These are phyloP conservation scores for Psittacula cyanocephala DNA, from an alignment of 2,113 vertebrate genomes.

Conservation along the genomic window DNA sequence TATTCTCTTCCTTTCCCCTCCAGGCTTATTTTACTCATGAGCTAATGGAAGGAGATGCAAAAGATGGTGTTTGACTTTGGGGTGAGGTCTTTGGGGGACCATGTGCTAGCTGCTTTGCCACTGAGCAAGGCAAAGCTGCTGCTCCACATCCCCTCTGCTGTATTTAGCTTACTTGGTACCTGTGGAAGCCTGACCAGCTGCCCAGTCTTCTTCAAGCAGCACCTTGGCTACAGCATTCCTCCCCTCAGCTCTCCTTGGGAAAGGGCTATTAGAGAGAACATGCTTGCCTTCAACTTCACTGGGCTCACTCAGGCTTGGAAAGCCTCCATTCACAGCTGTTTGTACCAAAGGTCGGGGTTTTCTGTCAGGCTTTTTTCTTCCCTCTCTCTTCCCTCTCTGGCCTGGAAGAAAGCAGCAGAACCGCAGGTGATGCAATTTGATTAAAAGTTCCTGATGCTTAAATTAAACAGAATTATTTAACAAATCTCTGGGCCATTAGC, in stretches of 20 bases:
- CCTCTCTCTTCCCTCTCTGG: not conserved
- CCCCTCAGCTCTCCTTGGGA: not conserved
- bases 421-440: conserved; percentile 50
- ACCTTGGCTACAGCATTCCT: not conserved
- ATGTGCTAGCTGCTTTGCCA: not conserved
- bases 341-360: not conserved
- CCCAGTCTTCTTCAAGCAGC: not conserved
- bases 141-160: not conserved
- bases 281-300: not conserved
- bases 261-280: not conserved
- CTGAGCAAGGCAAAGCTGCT: not conserved
- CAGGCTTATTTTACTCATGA: not conserved
- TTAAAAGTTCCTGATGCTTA: conserved; percentile 27
- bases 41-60: not conserved
- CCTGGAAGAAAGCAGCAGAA: conserved; percentile 21
- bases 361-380: not conserved
- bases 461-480: conserved; percentile 58
- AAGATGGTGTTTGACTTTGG: not conserved
- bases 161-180: not conserved
- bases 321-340: not conserved
- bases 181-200: not conserved
- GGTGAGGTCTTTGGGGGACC: not conserved
- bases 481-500: conserved; percentile 14
- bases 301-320: not conserved
- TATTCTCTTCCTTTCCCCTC: not conserved